A percentile compares a stretch with the other conserved stretches of the same genome.
Evolutionary conservation across 2,888 invertebrate genomes (phyloP).

Genomic region (Aelia acuminata): DNA sequence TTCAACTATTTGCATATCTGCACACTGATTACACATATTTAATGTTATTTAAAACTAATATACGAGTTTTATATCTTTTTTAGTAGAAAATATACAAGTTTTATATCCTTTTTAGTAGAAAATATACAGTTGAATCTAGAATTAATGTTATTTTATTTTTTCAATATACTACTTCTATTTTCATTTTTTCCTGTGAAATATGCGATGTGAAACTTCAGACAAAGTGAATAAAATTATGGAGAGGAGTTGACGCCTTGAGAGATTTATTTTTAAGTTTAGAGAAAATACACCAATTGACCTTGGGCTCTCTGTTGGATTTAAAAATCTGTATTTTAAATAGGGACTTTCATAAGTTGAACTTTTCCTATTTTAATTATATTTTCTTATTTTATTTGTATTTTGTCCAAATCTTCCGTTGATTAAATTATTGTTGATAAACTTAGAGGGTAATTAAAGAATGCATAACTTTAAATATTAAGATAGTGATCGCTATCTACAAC

Average conservation of each 20-base stretch:
- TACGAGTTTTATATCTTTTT: too few relatives aligned
- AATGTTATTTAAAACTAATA: neutral
- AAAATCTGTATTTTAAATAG: too few relatives aligned
- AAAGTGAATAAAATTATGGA: neutral
- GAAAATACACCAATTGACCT: neutral
- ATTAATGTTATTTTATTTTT: neutral
- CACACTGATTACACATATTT: neutral
- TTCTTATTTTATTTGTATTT: too few relatives aligned
- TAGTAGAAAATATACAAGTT: too few relatives aligned
- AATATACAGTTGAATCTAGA: too few relatives aligned
- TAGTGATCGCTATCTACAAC: too few relatives aligned
- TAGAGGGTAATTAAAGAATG: too few relatives aligned
- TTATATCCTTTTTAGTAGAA: too few relatives aligned
- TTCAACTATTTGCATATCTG: neutral
- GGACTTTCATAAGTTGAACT: too few relatives aligned
- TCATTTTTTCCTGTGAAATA: neutral
- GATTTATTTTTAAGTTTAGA: conserved; percentile 22
- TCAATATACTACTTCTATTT: neutral
- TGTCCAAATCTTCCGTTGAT: too few relatives aligned
- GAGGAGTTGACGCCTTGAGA: neutral
- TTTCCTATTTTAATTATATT: neutral
- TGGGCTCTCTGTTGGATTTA: neutral
- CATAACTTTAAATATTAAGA: too few relatives aligned
- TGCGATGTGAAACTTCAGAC: neutral
- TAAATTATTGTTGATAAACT: too few relatives aligned